Base-by-base conservation (phyloP, 2,797 vertebrate genomes). In the Clarias pachynema region DNA sequence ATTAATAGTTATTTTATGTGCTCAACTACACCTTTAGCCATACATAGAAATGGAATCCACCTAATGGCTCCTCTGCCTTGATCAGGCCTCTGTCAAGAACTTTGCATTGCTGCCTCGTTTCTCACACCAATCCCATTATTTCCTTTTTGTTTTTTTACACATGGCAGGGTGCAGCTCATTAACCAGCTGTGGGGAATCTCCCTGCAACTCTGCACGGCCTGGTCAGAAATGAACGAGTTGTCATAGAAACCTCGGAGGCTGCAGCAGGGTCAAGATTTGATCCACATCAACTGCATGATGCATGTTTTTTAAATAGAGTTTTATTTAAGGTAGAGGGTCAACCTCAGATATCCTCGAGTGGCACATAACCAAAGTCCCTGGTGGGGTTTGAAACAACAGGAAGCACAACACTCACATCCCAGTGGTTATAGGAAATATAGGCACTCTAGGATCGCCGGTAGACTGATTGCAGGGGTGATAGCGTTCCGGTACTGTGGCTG, bases 81-180 rank as follows among this genome's bases (percentile, higher is more conserved):
- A 60, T 60, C 24, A 26, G 20, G 1, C 69, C 53, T 31, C 49
- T 75, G 31, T 62, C 40, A 59, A 63, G 49, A 66, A 75, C 77
- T 63, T 62, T 63, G 60, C 62, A 26, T 82, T 31, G 65, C 77
- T 80, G 40, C 40, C 78, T 73, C 78, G 18, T 4, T 56, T 56
- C 84, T 83, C 66, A 65, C 69, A 70, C 80, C 82, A 56, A 40
- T 90, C 90, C 89, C 84, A 90, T 91, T 88, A 87, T 86, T 84
- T 90, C 84, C 65, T 88, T 84, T 63, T 86, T 84, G 89, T 84
- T 65, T 88, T 88, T 63, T 79, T 79, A 85, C 86, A 53, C 56
- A 69, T 86, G 82, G 53, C 86, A 89, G 82, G 72, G 24, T 81
- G 86, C 81, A 87, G 86, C 90, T 91, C 89, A 91, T 91, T 90